Conservation (phyloP, 2,888 invertebrate species). For the Agapetus fuscipes region DNA sequence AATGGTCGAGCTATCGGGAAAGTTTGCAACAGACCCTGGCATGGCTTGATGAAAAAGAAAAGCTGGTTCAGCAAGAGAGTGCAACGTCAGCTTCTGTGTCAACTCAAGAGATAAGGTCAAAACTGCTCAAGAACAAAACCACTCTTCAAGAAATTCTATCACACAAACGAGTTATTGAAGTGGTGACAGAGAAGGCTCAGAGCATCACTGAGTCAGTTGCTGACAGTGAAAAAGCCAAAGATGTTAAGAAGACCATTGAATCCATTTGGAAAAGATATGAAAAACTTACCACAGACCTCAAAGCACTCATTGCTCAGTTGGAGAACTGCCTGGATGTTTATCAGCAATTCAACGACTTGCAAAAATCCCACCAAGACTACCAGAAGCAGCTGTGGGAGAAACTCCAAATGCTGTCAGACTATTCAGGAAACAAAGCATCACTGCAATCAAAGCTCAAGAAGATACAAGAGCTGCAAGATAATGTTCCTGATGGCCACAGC, state of each 20-base stretch:
- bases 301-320: conserved; percentile 58
- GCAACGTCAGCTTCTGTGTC: conserved; percentile 56
- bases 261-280: conserved; percentile 71
- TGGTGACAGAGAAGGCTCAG: conserved; percentile 80
- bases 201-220: conserved; percentile 50
- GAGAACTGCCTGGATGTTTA: conserved; percentile 71
- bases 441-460: conserved; percentile 74
- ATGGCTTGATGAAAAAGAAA: conserved; percentile 84
- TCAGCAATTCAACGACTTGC: conserved; percentile 78
- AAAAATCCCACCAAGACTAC: conserved; percentile 80
- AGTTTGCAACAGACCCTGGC: conserved; percentile 68
- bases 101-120: conserved; percentile 74
- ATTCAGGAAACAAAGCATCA: conserved; percentile 75
- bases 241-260: conserved; percentile 59
- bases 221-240: conserved; percentile 46
- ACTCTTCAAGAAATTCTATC: conserved; percentile 81
- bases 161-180: conserved; percentile 84
- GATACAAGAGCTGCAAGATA: conserved; percentile 70
- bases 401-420: conserved; percentile 72
- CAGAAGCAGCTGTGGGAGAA: conserved; percentile 87
- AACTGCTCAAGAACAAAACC: conserved; percentile 76
- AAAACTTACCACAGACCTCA: conserved; percentile 54
- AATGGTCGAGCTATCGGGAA: conserved; percentile 80
- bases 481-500: conserved; percentile 64
- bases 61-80: conserved; percentile 60